Conservation (phyloP, 2,888 invertebrate genomes). For the Tenthredo amoena region DNA sequence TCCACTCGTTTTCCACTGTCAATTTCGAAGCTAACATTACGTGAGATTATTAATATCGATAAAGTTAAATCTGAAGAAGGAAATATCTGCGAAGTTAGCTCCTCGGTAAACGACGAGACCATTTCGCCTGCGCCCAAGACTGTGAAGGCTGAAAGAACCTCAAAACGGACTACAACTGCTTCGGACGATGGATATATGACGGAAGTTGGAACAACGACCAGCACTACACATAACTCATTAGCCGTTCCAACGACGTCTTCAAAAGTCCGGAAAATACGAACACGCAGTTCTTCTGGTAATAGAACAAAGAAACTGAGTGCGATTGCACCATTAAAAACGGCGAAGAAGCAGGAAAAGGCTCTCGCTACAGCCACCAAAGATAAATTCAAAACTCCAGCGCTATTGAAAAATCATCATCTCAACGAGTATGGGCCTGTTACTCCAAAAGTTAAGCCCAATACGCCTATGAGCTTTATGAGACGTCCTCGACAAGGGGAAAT, state of each 20-base stretch:
- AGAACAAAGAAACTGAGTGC: constrained; percentile 58
- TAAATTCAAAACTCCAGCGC: constrained; percentile 67
- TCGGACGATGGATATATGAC: constrained; percentile 74
- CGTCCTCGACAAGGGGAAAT: constrained; percentile 84
- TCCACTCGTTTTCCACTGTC: constrained; percentile 63
- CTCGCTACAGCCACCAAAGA: constrained; percentile 49
- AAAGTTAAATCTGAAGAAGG: constrained; percentile 12
- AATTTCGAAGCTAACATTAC: constrained; percentile 66
- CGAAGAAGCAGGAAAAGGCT: constrained; percentile 38
- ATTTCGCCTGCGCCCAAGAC: constrained; percentile 14
- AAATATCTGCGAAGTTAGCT: constrained; percentile 52
- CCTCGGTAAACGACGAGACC: constrained; percentile 39
- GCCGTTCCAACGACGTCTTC: constrained; percentile 55
- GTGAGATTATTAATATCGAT: constrained; percentile 59
- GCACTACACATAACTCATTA: constrained; percentile 57
- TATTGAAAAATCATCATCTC: constrained; percentile 29
- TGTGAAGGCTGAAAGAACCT: constrained; percentile 55
- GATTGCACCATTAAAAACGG: constrained; percentile 49
- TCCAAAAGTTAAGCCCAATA: constrained; percentile 82
- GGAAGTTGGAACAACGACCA: constrained; percentile 59
- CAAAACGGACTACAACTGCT: constrained; percentile 64
- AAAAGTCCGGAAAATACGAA: neutral
- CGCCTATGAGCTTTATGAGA: constrained; percentile 82
- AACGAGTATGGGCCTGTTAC: constrained; percentile 66
- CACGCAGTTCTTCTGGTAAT: constrained; percentile 62